Evolutionary conservation across 2,113 vertebrate species (phyloP).

Genomic region (Cettia cetti): DNA sequence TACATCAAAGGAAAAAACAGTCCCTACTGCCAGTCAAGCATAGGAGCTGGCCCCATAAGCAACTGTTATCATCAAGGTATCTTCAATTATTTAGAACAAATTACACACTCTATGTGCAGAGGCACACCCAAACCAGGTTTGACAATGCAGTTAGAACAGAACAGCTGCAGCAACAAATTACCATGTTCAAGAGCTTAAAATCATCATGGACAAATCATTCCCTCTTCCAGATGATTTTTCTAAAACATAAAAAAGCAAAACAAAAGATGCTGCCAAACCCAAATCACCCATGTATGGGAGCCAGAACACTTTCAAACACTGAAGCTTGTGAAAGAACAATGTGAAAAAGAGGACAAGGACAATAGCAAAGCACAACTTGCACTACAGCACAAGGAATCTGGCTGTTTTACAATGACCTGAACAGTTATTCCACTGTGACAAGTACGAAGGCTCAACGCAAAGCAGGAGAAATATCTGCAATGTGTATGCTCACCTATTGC

Average conservation of each 20-base stretch:
- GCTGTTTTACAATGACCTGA: background rate
- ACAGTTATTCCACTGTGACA: background rate
- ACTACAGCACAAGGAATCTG: background rate
- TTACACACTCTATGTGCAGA: background rate
- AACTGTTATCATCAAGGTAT: slow-evolving; percentile 32
- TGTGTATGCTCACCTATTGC: background rate
- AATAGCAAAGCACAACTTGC: slow-evolving; percentile 14
- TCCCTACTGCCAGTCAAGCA: background rate
- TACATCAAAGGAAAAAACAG: background rate
- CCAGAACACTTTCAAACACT: background rate
- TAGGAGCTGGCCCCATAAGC: background rate
- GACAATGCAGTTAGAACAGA: background rate
- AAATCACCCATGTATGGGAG: background rate
- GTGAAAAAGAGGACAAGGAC: background rate
- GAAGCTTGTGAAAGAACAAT: slow-evolving; percentile 15
- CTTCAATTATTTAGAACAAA: slow-evolving; percentile 29
- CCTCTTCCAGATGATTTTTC: background rate
- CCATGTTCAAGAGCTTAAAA: background rate
- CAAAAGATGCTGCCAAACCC: background rate
- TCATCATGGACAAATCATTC: background rate
- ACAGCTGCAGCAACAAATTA: slow-evolving; percentile 42
- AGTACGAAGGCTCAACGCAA: background rate
- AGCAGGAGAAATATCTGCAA: background rate
- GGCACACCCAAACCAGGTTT: slow-evolving; percentile 12
- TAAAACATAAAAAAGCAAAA: slow-evolving; percentile 23